These are phyloP conservation scores for Odobenus rosmarus DNA, from an alignment of 2,113 vertebrate species.

Conservation along the genomic window DNA sequence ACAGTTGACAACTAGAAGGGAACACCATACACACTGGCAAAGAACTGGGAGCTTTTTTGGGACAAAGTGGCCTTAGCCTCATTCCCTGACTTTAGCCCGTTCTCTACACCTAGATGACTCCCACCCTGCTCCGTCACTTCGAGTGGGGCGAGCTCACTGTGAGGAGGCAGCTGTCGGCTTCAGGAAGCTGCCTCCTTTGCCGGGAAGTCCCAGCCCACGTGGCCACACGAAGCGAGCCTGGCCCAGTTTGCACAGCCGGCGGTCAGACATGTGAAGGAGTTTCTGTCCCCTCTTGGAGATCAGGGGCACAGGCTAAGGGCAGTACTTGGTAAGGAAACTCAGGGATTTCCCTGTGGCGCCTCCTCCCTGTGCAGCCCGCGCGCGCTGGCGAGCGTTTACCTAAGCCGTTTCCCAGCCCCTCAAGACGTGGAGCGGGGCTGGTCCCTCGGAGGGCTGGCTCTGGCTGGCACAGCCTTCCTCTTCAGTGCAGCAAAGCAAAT, in stretches of 20 bases:
- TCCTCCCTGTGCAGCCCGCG: background rate
- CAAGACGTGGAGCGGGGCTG: fast-evolving
- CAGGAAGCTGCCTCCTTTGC: background rate
- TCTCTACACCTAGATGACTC: background rate
- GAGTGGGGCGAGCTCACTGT: background rate
- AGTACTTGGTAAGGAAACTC: background rate
- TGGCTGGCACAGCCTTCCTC: background rate
- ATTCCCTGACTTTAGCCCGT: background rate
- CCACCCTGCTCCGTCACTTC: background rate
- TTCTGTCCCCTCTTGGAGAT: background rate
- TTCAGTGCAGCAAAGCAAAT: background rate
- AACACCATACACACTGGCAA: background rate
- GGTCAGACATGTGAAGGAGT: background rate
- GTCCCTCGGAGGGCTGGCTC: background rate
- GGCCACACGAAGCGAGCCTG: background rate
- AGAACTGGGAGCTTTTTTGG: background rate
- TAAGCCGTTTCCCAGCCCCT: background rate
- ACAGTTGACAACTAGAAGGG: background rate
- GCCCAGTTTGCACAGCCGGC: background rate
- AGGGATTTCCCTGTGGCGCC: background rate
- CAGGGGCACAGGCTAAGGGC: background rate
- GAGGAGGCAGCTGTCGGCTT: background rate
- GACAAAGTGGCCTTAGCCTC: background rate
- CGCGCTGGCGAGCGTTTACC: background rate
- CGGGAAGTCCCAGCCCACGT: background rate